Conservation (phyloP, 2,797 vertebrate genomes). For the Melopsittacus undulatus region DNA sequence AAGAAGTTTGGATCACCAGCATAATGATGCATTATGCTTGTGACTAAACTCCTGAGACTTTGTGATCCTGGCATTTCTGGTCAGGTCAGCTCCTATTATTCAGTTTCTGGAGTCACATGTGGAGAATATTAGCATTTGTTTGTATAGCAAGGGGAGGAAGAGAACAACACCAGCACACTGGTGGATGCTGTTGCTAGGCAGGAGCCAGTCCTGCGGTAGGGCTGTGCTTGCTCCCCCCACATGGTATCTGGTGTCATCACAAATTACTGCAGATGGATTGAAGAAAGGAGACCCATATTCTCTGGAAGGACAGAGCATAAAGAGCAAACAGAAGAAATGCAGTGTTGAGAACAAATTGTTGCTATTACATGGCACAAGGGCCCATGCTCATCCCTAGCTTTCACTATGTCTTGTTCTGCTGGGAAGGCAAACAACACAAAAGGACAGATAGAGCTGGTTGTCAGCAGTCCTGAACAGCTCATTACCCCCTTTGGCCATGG, state of each 20-base stretch:
- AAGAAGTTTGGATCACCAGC: conserved; percentile 55
- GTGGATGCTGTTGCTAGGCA: conserved; percentile 46
- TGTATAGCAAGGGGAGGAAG: conserved; percentile 27
- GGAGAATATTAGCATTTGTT: not conserved
- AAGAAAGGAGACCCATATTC: not conserved
- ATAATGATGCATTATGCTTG: conserved; percentile 70
- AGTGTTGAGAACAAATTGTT: not conserved
- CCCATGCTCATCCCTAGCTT: not conserved
- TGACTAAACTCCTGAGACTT: conserved; percentile 57
- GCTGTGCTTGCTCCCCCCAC: not conserved
- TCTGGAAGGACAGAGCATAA: not conserved
- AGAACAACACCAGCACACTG: not conserved
- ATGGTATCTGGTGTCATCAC: conserved; percentile 35
- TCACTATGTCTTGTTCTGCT: not conserved
- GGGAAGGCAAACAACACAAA: conserved; percentile 57
- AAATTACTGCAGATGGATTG: not conserved
- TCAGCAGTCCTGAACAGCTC: conserved; percentile 39
- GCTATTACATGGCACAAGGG: not conserved
- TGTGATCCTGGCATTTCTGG: conserved; percentile 16
- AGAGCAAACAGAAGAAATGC: not conserved
- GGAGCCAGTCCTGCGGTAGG: conserved; percentile 22
- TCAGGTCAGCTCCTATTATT: conserved; percentile 57
- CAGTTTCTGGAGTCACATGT: conserved; percentile 47
- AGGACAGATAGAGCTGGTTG: conserved; percentile 50
- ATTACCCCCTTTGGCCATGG: not conserved